Evolutionary conservation across 2,113 vertebrate genomes (phyloP).

Genomic region (Ancistrus triradiatus): DNA sequence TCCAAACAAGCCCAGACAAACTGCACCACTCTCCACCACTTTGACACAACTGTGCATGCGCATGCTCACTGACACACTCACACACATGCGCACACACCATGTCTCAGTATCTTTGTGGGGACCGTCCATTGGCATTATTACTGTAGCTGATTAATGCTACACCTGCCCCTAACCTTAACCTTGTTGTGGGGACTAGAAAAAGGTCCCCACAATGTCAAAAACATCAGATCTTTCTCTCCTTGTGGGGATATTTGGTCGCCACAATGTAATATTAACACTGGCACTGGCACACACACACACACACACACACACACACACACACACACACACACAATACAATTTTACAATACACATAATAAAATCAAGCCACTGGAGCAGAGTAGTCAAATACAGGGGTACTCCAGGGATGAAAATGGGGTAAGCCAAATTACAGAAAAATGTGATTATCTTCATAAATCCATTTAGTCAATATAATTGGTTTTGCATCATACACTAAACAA

Average conservation of each 20-base stretch:
- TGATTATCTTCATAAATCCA: background rate
- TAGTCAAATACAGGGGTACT: background rate
- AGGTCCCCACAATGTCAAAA: too few relatives aligned
- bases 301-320: background rate
- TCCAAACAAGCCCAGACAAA: conserved; percentile 28
- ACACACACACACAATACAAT: too few relatives aligned
- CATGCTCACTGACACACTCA: too few relatives aligned
- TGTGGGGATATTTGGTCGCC: too few relatives aligned
- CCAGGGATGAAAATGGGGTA: background rate
- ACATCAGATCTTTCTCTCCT: too few relatives aligned
- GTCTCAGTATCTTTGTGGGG: too few relatives aligned
- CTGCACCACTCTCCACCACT: conserved; percentile 4
- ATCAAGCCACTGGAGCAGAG: background rate
- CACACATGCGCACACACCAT: too few relatives aligned
- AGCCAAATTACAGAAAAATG: background rate
- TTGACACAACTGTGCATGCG: background rate
- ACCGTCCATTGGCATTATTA: too few relatives aligned
- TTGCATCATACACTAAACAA: background rate
- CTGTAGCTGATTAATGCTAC: too few relatives aligned
- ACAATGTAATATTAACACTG: too few relatives aligned
- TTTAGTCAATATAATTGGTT: background rate
- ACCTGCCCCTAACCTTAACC: too few relatives aligned
- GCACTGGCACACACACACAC: background rate
- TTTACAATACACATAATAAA: background rate
- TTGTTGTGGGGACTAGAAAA: too few relatives aligned